A percentile compares a stretch with the other conserved stretches of the same genome.
Evolutionary conservation across 2,888 invertebrate genomes (phyloP).

Genomic region (Phorcus lineatus): DNA sequence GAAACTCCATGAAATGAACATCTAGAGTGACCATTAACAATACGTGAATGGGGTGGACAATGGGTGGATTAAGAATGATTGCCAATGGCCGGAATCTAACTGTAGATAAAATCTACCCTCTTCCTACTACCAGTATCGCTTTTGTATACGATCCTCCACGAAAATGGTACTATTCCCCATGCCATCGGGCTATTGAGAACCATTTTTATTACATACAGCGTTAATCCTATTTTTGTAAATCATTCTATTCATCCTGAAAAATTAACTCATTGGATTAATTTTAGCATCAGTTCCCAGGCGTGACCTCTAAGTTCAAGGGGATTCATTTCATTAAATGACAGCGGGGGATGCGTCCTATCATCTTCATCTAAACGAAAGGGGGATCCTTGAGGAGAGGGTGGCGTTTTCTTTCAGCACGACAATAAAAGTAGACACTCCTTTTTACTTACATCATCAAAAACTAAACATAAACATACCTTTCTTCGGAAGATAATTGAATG

Average conservation of each 20-base stretch:
- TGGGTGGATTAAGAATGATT: conserved; percentile 1
- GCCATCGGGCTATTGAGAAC: conserved; percentile 3
- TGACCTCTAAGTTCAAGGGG: neutral
- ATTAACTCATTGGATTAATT: conserved; percentile 24
- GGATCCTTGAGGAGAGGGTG: neutral
- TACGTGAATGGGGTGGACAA: neutral
- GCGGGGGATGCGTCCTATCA: neutral
- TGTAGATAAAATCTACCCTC: conserved; percentile 23
- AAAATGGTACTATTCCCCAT: conserved; percentile 4
- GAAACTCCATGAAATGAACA: conserved; percentile 23
- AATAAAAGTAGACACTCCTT: no score
- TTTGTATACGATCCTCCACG: neutral
- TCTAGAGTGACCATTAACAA: conserved; percentile 21
- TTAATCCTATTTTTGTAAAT: conserved; percentile 23
- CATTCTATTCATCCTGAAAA: conserved; percentile 22
- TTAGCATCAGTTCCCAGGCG: neutral
- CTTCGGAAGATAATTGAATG: no score
- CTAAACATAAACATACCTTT: no score
- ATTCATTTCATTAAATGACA: conserved; percentile 15
- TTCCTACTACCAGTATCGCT: neutral
- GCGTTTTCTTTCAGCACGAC: no score
- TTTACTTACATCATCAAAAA: no score
- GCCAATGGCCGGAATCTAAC: conserved; percentile 16
- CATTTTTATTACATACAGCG: conserved; percentile 17
- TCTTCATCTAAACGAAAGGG: neutral